Evolutionary conservation across 2,113 vertebrate species (phyloP).

Genomic region (Proterorhinus semilunaris): DNA sequence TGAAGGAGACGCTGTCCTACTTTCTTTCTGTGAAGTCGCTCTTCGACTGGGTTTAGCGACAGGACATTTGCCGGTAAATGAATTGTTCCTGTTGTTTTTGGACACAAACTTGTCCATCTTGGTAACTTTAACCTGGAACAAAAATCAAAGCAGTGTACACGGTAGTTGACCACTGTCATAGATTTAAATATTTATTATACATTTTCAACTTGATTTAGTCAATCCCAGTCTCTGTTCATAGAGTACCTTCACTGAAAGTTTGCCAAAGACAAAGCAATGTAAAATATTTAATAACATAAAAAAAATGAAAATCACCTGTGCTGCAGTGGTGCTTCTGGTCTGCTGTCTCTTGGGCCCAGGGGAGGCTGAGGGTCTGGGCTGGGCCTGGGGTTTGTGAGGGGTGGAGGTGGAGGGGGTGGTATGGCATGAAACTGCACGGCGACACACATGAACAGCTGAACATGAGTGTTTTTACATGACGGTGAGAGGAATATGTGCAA

Average conservation of each 20-base stretch:
- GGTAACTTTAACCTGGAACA: slow-evolving; percentile 44
- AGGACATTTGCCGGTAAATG: slow-evolving; percentile 18
- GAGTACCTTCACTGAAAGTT: too few relatives aligned
- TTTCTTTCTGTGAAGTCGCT: slow-evolving; percentile 10
- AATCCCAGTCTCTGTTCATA: too few relatives aligned
- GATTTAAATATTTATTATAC: neutral
- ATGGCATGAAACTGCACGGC: slow-evolving; percentile 96
- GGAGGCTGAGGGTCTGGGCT: slow-evolving; percentile 24
- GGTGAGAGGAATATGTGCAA: slow-evolving; percentile 8
- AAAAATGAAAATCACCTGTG: slow-evolving; percentile 50
- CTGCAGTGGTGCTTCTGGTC: slow-evolving; percentile 34
- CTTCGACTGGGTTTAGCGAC: slow-evolving; percentile 15
- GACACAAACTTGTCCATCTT: slow-evolving; percentile 5
- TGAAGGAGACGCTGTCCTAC: slow-evolving; percentile 44
- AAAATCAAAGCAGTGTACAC: neutral
- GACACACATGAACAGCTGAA: slow-evolving; percentile 95
- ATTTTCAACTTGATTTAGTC: neutral
- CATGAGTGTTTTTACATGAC: slow-evolving; percentile 40
- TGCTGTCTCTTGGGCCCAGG: slow-evolving; percentile 32
- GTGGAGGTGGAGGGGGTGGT: slow-evolving; percentile 76
- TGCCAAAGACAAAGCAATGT: too few relatives aligned
- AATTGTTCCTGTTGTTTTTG: slow-evolving; percentile 35
- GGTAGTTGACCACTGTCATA: too few relatives aligned
- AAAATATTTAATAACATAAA: too few relatives aligned
- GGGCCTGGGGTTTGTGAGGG: slow-evolving; percentile 53